These are phyloP conservation scores for Montipora efflorescens DNA, from an alignment of 64 coral and sea anemone species.

Conservation along the genomic window DNA sequence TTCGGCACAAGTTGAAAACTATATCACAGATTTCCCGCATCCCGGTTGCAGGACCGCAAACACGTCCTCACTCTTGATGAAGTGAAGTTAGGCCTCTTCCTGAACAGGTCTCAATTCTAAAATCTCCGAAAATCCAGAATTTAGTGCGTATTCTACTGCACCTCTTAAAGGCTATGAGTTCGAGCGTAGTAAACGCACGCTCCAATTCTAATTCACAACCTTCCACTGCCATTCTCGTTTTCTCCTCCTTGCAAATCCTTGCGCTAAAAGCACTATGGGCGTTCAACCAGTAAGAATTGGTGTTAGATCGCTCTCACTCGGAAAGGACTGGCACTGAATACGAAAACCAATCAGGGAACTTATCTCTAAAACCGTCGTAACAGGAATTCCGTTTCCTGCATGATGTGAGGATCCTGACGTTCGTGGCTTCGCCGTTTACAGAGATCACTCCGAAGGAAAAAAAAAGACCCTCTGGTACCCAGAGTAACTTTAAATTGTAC, in stretches of 20 bases:
- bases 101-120: conserved; percentile 33
- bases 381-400: too few relatives aligned
- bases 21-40: conserved; percentile 74
- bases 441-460: background rate
- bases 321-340: background rate
- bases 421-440: too few relatives aligned
- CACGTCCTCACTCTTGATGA: conserved; percentile 60
- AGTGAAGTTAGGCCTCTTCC: conserved; percentile 51
- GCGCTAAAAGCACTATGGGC: background rate
- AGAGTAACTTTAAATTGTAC: too few relatives aligned
- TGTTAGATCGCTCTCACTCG: conserved; percentile 20
- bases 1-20: conserved; percentile 56
- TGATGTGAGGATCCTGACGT: too few relatives aligned
- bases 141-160: background rate
- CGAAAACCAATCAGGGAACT: background rate
- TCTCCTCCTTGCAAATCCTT: background rate
- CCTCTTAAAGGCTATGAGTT: background rate
- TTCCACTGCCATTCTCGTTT: background rate
- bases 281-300: background rate
- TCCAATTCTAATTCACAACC: background rate
- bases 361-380: background rate
- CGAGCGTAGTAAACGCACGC: background rate
- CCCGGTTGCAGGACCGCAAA: conserved; percentile 73
- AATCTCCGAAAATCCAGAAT: conserved; percentile 36
- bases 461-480: too few relatives aligned